Conservation (phyloP, 1,140 invertebrate genomes). For the Platyscapa corneri region DNA sequence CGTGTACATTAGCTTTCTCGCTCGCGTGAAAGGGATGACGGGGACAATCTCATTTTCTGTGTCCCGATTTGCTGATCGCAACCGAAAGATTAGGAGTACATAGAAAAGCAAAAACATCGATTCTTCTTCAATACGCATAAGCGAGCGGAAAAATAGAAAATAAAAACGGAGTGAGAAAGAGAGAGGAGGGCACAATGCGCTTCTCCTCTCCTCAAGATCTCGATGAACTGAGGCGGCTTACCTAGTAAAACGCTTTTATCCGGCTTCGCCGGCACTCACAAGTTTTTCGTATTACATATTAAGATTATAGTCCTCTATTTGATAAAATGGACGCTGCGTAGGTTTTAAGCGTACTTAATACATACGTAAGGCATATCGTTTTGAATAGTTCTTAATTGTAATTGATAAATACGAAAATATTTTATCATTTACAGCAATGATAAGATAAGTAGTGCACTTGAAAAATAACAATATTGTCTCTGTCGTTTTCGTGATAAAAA, state of each 20-base stretch:
- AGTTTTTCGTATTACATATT: neutral
- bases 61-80: constrained; percentile 36
- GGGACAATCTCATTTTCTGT: constrained; percentile 49
- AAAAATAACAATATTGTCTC: neutral
- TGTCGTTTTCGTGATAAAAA: too few species aligned
- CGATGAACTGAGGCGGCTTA: neutral
- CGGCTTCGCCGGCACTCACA: neutral
- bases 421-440: neutral
- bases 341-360: neutral
- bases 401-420: neutral
- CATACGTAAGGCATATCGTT: neutral
- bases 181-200: too few species aligned
- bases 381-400: neutral
- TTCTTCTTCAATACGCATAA: neutral
- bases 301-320: neutral
- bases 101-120: constrained; percentile 30
- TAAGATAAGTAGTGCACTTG: neutral
- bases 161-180: too few species aligned
- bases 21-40: neutral
- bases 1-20: neutral
- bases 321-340: neutral
- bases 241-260: neutral
- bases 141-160: neutral
- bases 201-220: neutral
- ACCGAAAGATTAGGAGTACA: constrained; percentile 32